Conservation (phyloP, 2,113 vertebrate species). For the Smithornis capensis region DNA sequence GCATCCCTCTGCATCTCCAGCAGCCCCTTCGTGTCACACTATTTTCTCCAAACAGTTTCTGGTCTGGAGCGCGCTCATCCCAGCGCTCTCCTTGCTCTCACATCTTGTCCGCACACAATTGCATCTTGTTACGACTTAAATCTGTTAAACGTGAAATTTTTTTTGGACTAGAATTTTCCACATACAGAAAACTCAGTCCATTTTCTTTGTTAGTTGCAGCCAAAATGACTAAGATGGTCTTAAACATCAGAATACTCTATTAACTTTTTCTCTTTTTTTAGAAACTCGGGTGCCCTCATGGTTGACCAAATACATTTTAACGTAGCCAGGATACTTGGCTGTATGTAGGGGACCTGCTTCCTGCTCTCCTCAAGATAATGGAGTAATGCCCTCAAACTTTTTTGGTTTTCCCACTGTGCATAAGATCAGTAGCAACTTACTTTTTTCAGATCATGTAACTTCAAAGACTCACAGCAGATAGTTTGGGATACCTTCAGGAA, state of each 20-base stretch:
- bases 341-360: background rate
- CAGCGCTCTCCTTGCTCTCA: background rate
- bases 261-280: background rate
- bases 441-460: background rate
- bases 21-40: background rate
- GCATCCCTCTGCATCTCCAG: too few relatives aligned
- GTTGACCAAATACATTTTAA: background rate
- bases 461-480: background rate
- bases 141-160: too few relatives aligned
- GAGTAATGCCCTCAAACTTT: background rate
- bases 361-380: background rate
- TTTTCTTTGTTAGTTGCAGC: background rate
- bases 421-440: background rate
- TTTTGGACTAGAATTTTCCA: background rate
- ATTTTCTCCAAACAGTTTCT: background rate
- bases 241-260: background rate
- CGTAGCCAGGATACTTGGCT: background rate
- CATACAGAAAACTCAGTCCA: background rate
- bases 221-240: background rate
- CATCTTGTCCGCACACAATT: fast-evolving
- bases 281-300: background rate
- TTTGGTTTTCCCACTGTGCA: background rate
- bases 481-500: background rate
- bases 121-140: fast-evolving
- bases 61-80: too few relatives aligned